Conservation (phyloP, 2,113 vertebrate species). For the Corythoichthys haematopterus region DNA sequence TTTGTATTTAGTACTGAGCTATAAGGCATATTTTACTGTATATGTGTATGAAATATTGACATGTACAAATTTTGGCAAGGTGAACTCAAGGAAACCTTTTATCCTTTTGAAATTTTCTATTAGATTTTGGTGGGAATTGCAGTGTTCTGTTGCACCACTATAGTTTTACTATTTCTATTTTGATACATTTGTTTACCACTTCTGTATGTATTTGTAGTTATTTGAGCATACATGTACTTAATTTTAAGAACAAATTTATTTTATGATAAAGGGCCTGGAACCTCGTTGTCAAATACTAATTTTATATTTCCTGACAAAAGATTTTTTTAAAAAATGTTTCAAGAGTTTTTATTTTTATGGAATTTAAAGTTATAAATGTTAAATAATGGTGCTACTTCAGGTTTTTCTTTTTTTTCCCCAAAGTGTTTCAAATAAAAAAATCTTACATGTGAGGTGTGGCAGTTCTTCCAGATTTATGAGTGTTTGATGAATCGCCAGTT, state of each 20-base stretch:
- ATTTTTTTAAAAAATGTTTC: conserved; percentile 96
- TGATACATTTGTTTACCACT: conserved; percentile 99
- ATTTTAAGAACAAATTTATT: conserved; percentile 99
- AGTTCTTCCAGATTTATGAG: conserved; percentile 6
- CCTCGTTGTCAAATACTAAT: conserved; percentile 99
- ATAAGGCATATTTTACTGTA: conserved; percentile 99
- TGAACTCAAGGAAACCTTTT: conserved; percentile 83
- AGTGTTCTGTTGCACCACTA: conserved; percentile 97
- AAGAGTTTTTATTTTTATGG: conserved; percentile 99
- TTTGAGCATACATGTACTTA: conserved; percentile 99
- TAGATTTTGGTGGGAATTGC: conserved; percentile 96
- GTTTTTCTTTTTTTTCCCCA: conserved; percentile 81
- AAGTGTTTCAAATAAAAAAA: conserved; percentile 97
- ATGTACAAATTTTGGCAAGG: conserved; percentile 86
- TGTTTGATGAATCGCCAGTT: conserved; percentile 12
- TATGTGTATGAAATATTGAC: conserved; percentile 80
- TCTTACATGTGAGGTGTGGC: conserved; percentile 79
- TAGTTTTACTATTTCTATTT: conserved; percentile 99
- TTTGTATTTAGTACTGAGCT: conserved; percentile 93
- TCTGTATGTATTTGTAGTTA: conserved; percentile 99
- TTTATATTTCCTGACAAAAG: conserved; percentile 99
- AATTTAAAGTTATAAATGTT: conserved; percentile 99
- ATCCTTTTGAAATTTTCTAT: conserved; percentile 98
- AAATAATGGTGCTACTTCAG: conserved; percentile 99
- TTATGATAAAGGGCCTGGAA: conserved; percentile 99